Evolutionary conservation across 2,113 vertebrate species (phyloP).

Genomic region (Bungarus multicinctus): DNA sequence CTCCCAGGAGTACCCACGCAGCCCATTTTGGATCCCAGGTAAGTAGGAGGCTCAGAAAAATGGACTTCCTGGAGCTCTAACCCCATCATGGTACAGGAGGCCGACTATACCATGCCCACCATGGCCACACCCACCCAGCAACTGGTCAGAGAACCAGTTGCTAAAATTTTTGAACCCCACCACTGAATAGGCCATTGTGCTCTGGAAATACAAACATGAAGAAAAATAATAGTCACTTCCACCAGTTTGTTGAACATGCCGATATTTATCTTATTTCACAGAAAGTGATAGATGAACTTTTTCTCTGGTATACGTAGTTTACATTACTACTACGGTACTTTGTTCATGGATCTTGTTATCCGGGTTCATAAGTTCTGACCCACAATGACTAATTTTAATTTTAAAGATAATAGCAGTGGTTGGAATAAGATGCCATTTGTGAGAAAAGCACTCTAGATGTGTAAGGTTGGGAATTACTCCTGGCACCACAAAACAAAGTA

Average conservation of each 20-base stretch:
- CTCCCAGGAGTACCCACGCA: too few species aligned
- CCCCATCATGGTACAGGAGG: too few species aligned
- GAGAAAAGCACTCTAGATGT: fast-evolving
- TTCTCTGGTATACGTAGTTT: not conserved
- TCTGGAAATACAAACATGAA: not conserved
- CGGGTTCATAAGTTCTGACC: not conserved
- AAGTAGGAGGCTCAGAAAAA: too few species aligned
- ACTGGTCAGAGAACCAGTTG: too few species aligned
- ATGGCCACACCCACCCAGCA: too few species aligned
- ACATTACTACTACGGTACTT: not conserved
- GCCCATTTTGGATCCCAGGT: too few species aligned
- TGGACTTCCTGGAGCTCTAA: too few species aligned
- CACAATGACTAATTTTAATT: not conserved
- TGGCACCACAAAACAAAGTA: not conserved
- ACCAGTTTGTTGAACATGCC: not conserved
- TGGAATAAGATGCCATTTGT: fast-evolving
- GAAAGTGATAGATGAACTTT: not conserved
- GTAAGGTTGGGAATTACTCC: not conserved
- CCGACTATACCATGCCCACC: too few species aligned
- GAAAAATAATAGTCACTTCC: not conserved
- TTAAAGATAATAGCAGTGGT: fast-evolving
- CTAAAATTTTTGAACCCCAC: too few species aligned
- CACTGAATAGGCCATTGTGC: not conserved
- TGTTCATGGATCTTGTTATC: not conserved
- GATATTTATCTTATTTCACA: not conserved